Conservation (phyloP, 2,113 vertebrate genomes). For the Columba livia region DNA sequence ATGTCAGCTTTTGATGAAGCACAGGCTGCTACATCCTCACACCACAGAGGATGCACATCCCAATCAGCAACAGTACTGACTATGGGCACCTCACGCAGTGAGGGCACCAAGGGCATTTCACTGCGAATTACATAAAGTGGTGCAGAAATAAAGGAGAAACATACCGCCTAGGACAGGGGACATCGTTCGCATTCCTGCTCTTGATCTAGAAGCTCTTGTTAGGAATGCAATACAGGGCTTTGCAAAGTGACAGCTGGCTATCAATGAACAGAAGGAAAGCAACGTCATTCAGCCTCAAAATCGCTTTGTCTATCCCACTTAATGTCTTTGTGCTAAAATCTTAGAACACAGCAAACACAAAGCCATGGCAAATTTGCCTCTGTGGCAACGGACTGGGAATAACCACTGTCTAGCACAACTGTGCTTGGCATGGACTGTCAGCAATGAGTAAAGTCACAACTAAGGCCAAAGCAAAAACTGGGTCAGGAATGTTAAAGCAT, state of each 20-base stretch:
- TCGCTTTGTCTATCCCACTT: background rate
- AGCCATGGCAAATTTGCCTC: background rate
- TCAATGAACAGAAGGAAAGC: conserved; percentile 39
- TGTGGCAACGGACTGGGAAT: background rate
- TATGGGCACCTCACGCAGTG: background rate
- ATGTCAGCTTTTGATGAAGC: background rate
- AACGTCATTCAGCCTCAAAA: background rate
- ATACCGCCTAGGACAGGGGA: background rate
- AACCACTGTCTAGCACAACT: background rate
- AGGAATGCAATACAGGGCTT: background rate
- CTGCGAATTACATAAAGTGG: background rate
- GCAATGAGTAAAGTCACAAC: background rate
- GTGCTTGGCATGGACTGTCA: fast-evolving
- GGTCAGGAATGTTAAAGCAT: background rate
- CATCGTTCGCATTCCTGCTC: background rate
- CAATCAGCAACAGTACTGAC: background rate
- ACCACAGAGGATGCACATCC: background rate
- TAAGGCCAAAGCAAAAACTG: background rate
- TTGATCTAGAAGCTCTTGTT: background rate
- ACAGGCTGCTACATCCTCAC: background rate
- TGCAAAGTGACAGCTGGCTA: conserved; percentile 49
- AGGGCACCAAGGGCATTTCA: background rate
- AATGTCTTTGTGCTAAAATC: conserved; percentile 9
- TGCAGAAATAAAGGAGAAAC: background rate
- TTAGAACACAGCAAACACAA: background rate